Evolutionary conservation across 2,797 vertebrate genomes (phyloP).

Genomic region (Halcyon leucocephala): DNA sequence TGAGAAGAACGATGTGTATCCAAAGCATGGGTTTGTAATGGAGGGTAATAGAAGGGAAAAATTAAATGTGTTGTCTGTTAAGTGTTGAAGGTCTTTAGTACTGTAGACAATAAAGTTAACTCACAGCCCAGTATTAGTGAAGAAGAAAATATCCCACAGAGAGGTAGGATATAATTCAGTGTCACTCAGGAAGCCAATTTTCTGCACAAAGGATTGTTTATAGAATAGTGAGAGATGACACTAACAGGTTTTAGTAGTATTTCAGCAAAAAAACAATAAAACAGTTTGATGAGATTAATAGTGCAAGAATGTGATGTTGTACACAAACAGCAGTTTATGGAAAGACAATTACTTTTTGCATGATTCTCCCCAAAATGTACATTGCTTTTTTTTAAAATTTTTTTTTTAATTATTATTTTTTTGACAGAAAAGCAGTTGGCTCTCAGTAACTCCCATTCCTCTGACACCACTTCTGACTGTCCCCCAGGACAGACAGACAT

Average conservation of each 20-base stretch:
- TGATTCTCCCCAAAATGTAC: background rate
- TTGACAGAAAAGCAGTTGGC: background rate
- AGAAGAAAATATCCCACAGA: background rate
- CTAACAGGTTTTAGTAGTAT: background rate
- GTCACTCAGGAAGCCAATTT: slow-evolving; percentile 11
- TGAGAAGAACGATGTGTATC: background rate
- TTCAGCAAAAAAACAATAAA: background rate
- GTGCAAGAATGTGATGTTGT: background rate
- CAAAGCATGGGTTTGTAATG: background rate
- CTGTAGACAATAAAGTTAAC: background rate
- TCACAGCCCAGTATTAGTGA: background rate
- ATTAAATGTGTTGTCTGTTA: background rate
- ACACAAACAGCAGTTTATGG: background rate
- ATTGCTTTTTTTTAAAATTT: background rate
- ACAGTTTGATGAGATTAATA: background rate
- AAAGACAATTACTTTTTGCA: background rate
- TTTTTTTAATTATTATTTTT: background rate
- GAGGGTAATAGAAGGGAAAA: background rate
- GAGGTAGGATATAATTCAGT: background rate
- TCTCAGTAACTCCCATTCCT: background rate
- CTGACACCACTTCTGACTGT: fast-evolving
- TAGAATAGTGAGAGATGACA: background rate
- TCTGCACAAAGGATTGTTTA: background rate
- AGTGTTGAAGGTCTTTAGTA: background rate
- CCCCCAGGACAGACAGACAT: fast-evolving